Base-by-base conservation (phyloP, 2,888 invertebrate species). In the Amphipyra tragopoginis region DNA sequence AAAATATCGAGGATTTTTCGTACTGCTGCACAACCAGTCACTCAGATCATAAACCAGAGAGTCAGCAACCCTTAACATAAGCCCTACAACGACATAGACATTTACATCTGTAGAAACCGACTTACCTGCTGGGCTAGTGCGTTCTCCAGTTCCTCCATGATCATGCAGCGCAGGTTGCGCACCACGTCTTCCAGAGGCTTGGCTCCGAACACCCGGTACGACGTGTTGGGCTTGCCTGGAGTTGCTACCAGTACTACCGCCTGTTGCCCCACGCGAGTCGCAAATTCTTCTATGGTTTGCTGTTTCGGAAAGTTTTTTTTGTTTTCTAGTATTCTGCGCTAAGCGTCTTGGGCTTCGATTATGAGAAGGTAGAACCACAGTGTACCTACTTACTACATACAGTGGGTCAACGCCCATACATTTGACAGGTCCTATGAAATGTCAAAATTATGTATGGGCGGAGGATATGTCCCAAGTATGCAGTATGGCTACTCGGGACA, bases 121-220 rank as follows among this genome's bases (percentile, higher is more conserved):
- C 75, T 82, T 88, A 94, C 94, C 94, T 99, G 99, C 85, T 98
- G 98, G 8, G 98, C 98, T 70, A 99, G 94, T 11, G 98, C 98
- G 85, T 97, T 97, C 90, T 99, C 99, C 71, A 99, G 94, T 86
- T 99, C 99, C 88, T 98, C 98, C 98, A 99, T 98, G 81, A 99
- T 98, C 95, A 98, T 97, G 82, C 96, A 97, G 84, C 98, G 96
- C 68, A 98, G 96, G 93, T 98, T 98, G 83, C 98, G 97, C 69
- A 99, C 98, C 74, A 99, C 99, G 95, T 98, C 98, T 93, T 99
- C 99, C 15, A 99, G 94, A 9, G 99, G 99, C 92, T 99, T 99
- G 68, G 99, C 99, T 21, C 99, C 98, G 90, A 99, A 99, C 76
- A 99, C 99, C 92, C 99, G 98, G 94, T 98, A 99, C 87, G 98